These are phyloP conservation scores for Drosophila colorata DNA, from an alignment of 2,888 invertebrate genomes.

Conservation along the genomic window DNA sequence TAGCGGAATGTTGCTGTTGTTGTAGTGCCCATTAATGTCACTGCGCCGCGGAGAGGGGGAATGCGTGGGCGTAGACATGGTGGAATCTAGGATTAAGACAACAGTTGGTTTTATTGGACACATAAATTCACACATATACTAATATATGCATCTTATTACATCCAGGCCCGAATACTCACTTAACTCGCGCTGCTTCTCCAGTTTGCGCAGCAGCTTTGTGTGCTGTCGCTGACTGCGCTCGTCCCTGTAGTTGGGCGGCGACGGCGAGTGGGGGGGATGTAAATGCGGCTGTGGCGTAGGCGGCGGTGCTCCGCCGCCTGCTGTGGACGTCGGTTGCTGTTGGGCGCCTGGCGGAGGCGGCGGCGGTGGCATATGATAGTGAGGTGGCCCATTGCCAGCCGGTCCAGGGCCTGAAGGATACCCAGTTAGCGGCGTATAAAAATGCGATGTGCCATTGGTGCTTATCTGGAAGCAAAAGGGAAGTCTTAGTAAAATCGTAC, in stretches of 20 bases:
- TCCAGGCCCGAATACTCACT: constrained; percentile 85
- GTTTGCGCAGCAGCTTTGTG: constrained; percentile 91
- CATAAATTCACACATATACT: no score
- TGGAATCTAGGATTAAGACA: constrained; percentile 71
- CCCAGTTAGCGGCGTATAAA: constrained; percentile 87
- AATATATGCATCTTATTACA: no score
- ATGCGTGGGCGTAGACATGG: constrained; percentile 87
- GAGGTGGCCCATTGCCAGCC: constrained; percentile 83
- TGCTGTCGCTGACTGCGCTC: constrained; percentile 92
- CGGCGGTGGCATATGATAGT: constrained; percentile 80
- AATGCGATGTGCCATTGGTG: constrained; percentile 90
- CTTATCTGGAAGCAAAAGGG: constrained; percentile 86
- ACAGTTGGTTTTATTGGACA: neutral
- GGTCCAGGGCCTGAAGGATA: constrained; percentile 87
- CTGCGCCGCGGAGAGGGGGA: constrained; percentile 90
- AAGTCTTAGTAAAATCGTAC: neutral
- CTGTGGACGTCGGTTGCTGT: constrained; percentile 75
- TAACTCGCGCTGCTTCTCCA: constrained; percentile 89
- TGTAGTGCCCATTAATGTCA: constrained; percentile 86
- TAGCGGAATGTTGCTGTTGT: constrained; percentile 67
- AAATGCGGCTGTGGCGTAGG: constrained; percentile 77
- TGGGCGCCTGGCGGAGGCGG: constrained; percentile 64
- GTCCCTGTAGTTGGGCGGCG: constrained; percentile 90
- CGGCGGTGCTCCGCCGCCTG: constrained; percentile 48
- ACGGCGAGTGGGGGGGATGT: constrained; percentile 89